These are phyloP conservation scores for Epizoanthus rinbou DNA, from an alignment of 92 coral and sea anemone genomes.

Conservation along the genomic window DNA sequence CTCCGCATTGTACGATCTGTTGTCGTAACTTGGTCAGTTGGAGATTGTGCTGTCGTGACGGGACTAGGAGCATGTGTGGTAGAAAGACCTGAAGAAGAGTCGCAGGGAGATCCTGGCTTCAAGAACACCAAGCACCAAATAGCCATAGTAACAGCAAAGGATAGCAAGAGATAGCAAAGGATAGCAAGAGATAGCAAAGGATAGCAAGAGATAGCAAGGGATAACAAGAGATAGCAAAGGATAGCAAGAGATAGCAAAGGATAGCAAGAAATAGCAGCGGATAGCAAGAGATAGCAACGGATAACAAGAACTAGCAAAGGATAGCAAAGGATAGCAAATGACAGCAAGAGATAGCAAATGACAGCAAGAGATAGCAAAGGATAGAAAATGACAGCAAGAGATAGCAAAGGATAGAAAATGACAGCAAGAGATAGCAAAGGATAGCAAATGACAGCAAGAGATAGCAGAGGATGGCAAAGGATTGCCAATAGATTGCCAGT, in stretches of 20 bases:
- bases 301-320: not conserved
- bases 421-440: no score
- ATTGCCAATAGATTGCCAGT: no score
- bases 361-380: not conserved
- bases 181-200: not conserved
- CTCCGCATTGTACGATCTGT: not conserved
- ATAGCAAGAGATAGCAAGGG: not conserved
- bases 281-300: not conserved
- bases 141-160: not conserved
- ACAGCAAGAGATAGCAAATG: not conserved
- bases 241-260: no score
- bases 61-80: conserved; percentile 20
- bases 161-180: no score
- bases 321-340: not conserved
- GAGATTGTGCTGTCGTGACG: not conserved
- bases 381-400: not conserved
- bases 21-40: not conserved
- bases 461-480: not conserved
- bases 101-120: not conserved
- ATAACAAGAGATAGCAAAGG: not conserved
- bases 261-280: not conserved
- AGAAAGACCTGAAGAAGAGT: conserved; percentile 32
- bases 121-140: not conserved
- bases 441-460: no score
- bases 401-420: no score